Evolutionary conservation across 1,140 invertebrate species (phyloP).

Genomic region (Andricus grossulariae): DNA sequence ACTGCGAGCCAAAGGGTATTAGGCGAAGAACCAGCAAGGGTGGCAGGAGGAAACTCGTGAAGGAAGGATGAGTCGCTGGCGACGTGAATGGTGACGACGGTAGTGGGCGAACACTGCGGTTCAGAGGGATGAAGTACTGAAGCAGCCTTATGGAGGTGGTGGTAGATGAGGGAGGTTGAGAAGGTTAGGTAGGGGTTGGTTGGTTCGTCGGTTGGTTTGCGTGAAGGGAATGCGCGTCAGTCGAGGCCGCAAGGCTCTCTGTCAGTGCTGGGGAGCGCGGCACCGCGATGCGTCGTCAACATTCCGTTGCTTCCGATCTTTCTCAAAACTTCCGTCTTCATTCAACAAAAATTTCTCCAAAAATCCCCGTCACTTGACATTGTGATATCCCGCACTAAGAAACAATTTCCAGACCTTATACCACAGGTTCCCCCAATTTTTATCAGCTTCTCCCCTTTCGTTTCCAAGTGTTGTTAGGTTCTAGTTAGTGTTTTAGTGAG

Average conservation of each 20-base stretch:
- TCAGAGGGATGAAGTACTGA: conserved; percentile 57
- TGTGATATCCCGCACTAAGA: conserved; percentile 14
- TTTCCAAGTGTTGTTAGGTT: not conserved
- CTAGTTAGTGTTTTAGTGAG: not conserved
- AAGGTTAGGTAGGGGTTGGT: conserved; percentile 55
- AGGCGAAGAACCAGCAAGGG: conserved; percentile 34
- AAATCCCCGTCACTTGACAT: conserved; percentile 21
- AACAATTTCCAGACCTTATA: not conserved
- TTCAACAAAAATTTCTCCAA: not conserved
- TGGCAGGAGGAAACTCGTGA: conserved; percentile 40
- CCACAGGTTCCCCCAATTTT: too few species aligned
- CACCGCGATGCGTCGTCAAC: conserved; percentile 70
- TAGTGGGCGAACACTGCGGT: conserved; percentile 66
- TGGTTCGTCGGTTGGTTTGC: conserved; percentile 63
- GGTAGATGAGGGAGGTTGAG: conserved; percentile 60
- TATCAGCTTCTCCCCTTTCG: not conserved
- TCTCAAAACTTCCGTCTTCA: conserved; percentile 20
- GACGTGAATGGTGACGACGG: conserved; percentile 46
- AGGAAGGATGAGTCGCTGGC: conserved; percentile 39
- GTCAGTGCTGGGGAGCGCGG: conserved; percentile 72
- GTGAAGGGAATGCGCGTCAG: conserved; percentile 71
- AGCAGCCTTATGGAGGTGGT: conserved; percentile 44
- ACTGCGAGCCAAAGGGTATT: conserved; percentile 11
- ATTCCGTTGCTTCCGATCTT: conserved; percentile 39
- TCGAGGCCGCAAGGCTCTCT: conserved; percentile 66